These are phyloP conservation scores for Elaeidobius kamerunicus DNA, from an alignment of 2,888 invertebrate species.

Conservation along the genomic window DNA sequence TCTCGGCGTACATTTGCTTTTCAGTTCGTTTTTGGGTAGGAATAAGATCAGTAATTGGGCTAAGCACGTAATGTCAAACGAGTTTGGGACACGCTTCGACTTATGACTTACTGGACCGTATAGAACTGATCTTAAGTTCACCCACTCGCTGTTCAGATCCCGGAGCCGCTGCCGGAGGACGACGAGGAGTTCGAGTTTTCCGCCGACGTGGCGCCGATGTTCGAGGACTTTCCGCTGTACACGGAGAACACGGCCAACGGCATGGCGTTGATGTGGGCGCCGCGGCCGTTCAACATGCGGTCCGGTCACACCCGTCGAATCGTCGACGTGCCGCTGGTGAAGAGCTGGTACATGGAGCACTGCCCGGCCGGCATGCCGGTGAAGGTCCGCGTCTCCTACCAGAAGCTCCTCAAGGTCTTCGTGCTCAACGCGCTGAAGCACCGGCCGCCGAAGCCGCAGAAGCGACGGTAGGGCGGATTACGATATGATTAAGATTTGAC, in stretches of 20 bases:
- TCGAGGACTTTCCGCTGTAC: conserved; percentile 93
- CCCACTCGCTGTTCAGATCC: conserved; percentile 75
- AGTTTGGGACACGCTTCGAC: too few species aligned
- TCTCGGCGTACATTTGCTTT: too few species aligned
- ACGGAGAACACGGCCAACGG: conserved; percentile 99
- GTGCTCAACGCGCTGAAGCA: conserved; percentile 98
- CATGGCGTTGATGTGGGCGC: conserved; percentile 95
- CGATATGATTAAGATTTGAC: background rate
- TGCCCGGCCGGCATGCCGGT: conserved; percentile 96
- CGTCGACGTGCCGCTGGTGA: conserved; percentile 95
- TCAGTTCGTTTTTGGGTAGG: too few species aligned
- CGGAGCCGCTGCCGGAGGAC: conserved; percentile 88
- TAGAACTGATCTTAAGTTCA: too few species aligned
- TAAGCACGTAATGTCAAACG: too few species aligned
- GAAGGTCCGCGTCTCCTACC: conserved; percentile 98
- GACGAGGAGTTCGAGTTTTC: conserved; percentile 92
- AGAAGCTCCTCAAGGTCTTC: conserved; percentile 96
- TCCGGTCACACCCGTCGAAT: conserved; percentile 94
- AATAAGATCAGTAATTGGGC: too few species aligned
- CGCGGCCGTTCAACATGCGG: conserved; percentile 94
- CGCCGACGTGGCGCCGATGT: conserved; percentile 85
- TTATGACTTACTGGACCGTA: too few species aligned
- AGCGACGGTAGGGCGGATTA: conserved; percentile 85
- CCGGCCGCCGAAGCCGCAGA: conserved; percentile 96
- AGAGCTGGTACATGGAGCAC: conserved; percentile 95